Conservation (phyloP, 2,797 vertebrate genomes). For the Scarus forsteni region DNA sequence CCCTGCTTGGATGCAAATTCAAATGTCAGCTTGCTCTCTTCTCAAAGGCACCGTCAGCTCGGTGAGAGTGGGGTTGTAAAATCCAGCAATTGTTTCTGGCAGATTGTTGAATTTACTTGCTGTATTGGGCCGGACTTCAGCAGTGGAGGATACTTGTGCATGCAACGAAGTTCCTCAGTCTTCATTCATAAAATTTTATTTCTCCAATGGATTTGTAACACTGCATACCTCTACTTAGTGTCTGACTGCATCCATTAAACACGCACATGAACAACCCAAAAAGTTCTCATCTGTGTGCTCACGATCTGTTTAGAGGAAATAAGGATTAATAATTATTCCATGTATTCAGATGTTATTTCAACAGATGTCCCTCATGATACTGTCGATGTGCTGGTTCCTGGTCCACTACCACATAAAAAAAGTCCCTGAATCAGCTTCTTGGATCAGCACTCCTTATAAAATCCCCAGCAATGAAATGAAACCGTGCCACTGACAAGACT, state of each 20-base stretch:
- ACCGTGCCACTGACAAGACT: not conserved
- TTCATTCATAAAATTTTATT: not conserved
- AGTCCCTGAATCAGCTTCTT: too few species aligned
- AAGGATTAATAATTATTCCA: not conserved
- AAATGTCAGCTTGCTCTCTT: constrained; percentile 67
- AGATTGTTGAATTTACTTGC: constrained; percentile 62
- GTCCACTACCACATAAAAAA: not conserved
- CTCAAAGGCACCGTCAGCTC: constrained; percentile 66
- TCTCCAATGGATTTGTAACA: not conserved
- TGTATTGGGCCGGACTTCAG: constrained; percentile 38
- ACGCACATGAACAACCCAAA: not conserved
- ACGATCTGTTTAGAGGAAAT: not conserved
- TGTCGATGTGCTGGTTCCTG: not conserved
- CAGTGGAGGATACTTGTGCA: constrained; percentile 16
- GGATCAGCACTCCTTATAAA: not conserved
- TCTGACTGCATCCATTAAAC: not conserved
- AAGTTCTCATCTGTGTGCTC: not conserved
- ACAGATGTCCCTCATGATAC: not conserved
- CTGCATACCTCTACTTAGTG: not conserved
- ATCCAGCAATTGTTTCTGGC: constrained; percentile 68
- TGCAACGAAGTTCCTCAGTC: not conserved
- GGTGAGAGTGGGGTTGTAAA: constrained; percentile 44
- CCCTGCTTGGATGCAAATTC: constrained; percentile 64
- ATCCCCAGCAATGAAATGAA: not conserved
- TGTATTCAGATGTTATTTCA: not conserved